phyloP scores from a whole-genome alignment of 2,888 invertebrate species.

The Malacosoma neustria region DNA sequence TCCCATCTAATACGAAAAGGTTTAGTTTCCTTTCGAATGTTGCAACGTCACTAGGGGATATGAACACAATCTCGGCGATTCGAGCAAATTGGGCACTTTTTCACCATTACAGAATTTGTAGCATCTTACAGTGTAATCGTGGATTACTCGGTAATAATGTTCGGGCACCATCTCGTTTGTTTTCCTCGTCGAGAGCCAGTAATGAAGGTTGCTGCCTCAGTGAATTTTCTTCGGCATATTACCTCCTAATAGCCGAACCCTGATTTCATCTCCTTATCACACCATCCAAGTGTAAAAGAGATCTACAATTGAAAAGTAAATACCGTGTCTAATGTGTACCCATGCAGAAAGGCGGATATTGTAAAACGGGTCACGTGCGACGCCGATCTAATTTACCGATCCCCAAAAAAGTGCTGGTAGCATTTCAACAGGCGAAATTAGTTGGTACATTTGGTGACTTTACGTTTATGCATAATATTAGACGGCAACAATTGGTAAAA shows the following conservation, averaged over 20 bases:
- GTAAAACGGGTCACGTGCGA: conserved; percentile 49
- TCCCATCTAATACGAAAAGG: no score
- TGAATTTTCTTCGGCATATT: conserved; percentile 26
- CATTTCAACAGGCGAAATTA: conserved; percentile 45
- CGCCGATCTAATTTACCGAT: conserved; percentile 54
- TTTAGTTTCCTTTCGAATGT: no score
- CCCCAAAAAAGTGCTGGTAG: conserved; percentile 47
- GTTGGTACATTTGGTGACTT: conserved; percentile 29
- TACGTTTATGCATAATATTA: conserved; percentile 9
- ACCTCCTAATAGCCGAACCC: conserved; percentile 19
- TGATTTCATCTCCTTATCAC: not conserved
- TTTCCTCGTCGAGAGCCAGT: conserved; percentile 28
- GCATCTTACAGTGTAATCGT: conserved; percentile 28
- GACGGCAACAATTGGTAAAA: no score
- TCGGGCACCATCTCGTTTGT: conserved; percentile 29
- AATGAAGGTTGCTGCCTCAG: conserved; percentile 36
- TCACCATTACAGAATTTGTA: conserved; percentile 33
- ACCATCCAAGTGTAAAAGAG: not conserved
- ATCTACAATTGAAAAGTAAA: conserved; percentile 26
- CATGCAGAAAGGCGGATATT: conserved; percentile 31
- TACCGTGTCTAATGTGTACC: conserved; percentile 28
- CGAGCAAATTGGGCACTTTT: conserved; percentile 31
- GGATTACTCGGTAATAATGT: conserved; percentile 35
- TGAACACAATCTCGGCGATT: conserved; percentile 23
- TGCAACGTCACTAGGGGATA: conserved; percentile 21